Conservation (phyloP, 2,113 vertebrate genomes). For the Heloderma charlesbogerti region DNA sequence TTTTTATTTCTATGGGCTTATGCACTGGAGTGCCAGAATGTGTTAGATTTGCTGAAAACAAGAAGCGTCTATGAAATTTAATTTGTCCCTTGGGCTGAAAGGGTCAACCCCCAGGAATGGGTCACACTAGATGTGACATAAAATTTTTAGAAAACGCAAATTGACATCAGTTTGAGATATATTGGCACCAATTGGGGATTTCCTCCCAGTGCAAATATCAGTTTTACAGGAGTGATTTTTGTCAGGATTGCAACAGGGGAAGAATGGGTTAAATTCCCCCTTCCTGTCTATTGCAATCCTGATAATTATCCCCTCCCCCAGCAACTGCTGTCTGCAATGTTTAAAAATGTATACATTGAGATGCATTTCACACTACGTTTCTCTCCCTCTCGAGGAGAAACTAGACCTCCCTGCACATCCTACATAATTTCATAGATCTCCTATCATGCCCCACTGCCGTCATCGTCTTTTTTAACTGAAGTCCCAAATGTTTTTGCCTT, state of each 20-base stretch:
- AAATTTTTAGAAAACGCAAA: not conserved
- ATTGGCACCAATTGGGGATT: not conserved
- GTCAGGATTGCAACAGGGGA: not conserved
- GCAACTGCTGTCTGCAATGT: not conserved
- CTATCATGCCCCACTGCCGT: too few relatives aligned
- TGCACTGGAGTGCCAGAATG: not conserved
- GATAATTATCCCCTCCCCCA: not conserved
- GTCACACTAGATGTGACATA: too few relatives aligned
- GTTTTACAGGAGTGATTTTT: not conserved
- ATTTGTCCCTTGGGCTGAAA: too few relatives aligned
- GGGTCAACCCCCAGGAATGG: too few relatives aligned
- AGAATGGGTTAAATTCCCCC: not conserved
- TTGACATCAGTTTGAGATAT: not conserved
- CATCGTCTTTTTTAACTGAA: not conserved
- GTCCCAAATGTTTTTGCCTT: not conserved
- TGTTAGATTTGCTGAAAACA: not conserved
- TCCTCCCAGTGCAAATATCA: not conserved
- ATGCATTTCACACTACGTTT: not conserved
- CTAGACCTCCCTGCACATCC: not conserved
- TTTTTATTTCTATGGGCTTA: not conserved
- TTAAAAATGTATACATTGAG: not conserved
- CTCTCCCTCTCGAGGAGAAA: not conserved
- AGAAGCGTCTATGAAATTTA: not conserved
- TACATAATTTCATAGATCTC: not conserved
- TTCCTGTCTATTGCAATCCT: not conserved